Percentiles rank a stretch among this genome's conserved stretches.
These are phyloP conservation scores for Euzophera pinguis DNA, from an alignment of 2,888 invertebrate genomes.

Conservation along the genomic window DNA sequence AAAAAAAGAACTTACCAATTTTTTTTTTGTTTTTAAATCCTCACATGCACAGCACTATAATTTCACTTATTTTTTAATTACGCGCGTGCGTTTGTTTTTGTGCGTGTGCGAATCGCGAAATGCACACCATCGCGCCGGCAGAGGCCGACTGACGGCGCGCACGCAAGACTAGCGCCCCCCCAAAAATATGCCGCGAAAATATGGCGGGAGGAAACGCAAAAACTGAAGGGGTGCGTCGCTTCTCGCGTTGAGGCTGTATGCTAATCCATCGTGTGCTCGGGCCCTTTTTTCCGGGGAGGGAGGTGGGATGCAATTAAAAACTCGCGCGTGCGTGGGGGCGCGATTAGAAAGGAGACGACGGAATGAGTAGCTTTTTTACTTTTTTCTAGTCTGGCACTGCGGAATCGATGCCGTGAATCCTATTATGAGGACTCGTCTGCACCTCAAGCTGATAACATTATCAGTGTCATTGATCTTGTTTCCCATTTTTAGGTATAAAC, in stretches of 20 bases:
- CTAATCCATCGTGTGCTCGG: constrained; percentile 73
- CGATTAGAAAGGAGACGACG: constrained; percentile 77
- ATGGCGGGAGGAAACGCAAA: constrained; percentile 71
- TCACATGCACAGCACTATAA: constrained; percentile 43
- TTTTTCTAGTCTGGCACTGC: constrained; percentile 73
- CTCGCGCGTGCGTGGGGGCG: constrained; percentile 76
- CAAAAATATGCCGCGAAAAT: constrained; percentile 68
- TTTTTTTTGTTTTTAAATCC: constrained; percentile 26
- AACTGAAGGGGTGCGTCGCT: constrained; percentile 73
- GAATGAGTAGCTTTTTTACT: constrained; percentile 75
- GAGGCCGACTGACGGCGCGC: constrained; percentile 73
- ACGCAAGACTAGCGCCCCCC: constrained; percentile 56
- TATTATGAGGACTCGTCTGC: constrained; percentile 24
- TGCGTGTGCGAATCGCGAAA: constrained; percentile 37
- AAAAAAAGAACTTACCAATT: constrained; percentile 41
- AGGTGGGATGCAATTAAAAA: constrained; percentile 77
- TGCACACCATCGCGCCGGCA: constrained; percentile 71
- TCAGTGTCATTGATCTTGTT: constrained; percentile 12
- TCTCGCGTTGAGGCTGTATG: constrained; percentile 72
- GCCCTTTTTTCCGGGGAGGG: constrained; percentile 72
- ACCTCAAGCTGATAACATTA: constrained; percentile 9
- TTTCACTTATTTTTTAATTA: constrained; percentile 28
- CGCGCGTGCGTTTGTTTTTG: constrained; percentile 24
- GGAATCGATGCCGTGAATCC: constrained; percentile 50
- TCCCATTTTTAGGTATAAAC: background rate